Conservation (phyloP, 2,888 invertebrate species). For the Halictus ligatus region DNA sequence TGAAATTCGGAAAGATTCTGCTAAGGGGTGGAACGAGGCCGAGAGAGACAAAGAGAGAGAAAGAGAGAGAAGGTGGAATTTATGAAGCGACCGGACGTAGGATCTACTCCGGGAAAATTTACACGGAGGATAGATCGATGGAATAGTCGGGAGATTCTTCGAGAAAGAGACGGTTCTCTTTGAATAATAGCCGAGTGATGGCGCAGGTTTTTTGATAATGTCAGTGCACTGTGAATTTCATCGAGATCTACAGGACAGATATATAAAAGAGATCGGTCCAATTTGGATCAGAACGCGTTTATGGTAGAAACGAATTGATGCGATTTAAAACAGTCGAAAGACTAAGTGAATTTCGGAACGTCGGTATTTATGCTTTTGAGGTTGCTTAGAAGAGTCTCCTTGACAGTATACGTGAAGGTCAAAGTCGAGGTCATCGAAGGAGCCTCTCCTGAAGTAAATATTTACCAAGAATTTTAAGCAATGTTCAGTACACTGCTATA, state of each 20-base stretch:
- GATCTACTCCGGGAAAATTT: background rate
- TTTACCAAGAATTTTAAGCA: no score
- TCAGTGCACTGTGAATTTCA: background rate
- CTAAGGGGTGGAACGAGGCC: background rate
- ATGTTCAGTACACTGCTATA: background rate
- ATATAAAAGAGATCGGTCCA: no score
- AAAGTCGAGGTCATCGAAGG: no score
- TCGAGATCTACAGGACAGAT: background rate
- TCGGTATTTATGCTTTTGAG: no score
- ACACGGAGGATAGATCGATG: background rate
- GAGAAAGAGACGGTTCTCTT: background rate
- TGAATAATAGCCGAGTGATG: background rate
- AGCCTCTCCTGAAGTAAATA: no score
- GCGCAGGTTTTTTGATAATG: background rate
- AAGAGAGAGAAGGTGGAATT: background rate
- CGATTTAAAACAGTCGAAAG: no score
- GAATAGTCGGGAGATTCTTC: background rate
- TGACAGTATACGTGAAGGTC: no score
- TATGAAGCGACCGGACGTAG: background rate
- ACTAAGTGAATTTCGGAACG: no score
- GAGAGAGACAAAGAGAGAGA: background rate
- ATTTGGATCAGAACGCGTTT: no score
- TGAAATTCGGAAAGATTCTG: slow-evolving; percentile 41
- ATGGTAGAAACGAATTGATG: no score
- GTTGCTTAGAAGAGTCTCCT: no score